phyloP scores from a whole-genome alignment of 2,888 invertebrate genomes.

The Lycaena phlaeas region DNA sequence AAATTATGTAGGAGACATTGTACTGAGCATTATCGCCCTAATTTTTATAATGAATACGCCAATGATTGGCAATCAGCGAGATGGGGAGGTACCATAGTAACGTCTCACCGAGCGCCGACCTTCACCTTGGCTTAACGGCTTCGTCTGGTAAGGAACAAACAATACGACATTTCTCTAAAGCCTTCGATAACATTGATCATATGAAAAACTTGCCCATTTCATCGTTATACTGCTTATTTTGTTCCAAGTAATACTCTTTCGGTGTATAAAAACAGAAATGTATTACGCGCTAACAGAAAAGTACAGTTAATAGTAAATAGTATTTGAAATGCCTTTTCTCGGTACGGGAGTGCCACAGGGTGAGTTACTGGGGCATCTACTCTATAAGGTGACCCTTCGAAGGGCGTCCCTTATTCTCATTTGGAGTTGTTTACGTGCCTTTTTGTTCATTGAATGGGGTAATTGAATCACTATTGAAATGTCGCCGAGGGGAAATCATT shows the following conservation, averaged over 20 bases:
- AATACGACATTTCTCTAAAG: conserved; percentile 23
- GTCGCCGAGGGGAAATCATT: conserved; percentile 31
- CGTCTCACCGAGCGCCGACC: conserved; percentile 31
- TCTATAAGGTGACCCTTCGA: conserved; percentile 45
- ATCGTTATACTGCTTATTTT: conserved; percentile 22
- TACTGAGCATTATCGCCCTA: conserved; percentile 15
- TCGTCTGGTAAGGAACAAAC: conserved; percentile 30
- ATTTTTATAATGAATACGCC: conserved; percentile 29
- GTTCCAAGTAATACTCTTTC: background rate
- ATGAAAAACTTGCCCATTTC: background rate
- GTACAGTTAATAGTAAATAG: conserved; percentile 2
- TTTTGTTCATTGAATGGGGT: conserved; percentile 34
- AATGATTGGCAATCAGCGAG: conserved; percentile 34
- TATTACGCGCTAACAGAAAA: conserved; percentile 15
- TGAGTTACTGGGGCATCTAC: conserved; percentile 33
- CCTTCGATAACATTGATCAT: conserved; percentile 22
- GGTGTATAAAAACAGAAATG: conserved; percentile 23
- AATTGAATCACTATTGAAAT: conserved; percentile 41
- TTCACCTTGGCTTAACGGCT: conserved; percentile 46
- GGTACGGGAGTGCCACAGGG: conserved; percentile 34
- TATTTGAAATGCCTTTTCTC: conserved; percentile 11
- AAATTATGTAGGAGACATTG: background rate
- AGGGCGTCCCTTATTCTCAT: conserved; percentile 43
- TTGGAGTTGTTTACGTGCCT: conserved; percentile 38
- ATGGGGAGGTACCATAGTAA: conserved; percentile 35